Percentiles rank a stretch among this genome's conserved stretches.
These are phyloP conservation scores for Echiichthys vipera DNA, from an alignment of 2,797 vertebrate species.

Conservation along the genomic window DNA sequence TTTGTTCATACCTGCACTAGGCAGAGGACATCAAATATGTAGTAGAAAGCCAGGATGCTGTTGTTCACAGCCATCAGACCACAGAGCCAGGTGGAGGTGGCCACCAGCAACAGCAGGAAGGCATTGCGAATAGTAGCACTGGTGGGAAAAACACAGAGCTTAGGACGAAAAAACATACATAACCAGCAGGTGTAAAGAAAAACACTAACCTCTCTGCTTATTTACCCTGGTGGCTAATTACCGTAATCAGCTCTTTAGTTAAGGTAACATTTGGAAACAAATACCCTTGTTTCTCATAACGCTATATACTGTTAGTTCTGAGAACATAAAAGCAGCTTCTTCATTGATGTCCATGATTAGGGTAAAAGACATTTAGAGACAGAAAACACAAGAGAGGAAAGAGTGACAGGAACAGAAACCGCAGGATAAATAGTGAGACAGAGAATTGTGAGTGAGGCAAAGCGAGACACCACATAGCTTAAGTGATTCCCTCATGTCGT, in stretches of 20 bases:
- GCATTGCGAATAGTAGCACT: slow-evolving; percentile 94
- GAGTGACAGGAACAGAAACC: neutral
- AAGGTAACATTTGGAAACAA: neutral
- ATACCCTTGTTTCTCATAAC: neutral
- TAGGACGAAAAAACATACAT: no score
- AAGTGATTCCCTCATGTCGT: neutral
- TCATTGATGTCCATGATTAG: neutral
- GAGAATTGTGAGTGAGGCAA: neutral
- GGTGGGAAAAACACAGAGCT: slow-evolving; percentile 65
- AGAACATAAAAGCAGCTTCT: neutral
- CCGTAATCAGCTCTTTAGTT: neutral
- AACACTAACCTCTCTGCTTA: neutral
- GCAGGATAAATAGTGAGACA: neutral
- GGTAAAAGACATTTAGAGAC: neutral
- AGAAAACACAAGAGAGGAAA: neutral
- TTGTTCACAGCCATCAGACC: slow-evolving; percentile 98
- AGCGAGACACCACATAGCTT: neutral
- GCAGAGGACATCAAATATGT: slow-evolving; percentile 95
- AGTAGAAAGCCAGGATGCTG: slow-evolving; percentile 98
- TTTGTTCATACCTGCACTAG: slow-evolving; percentile 90
- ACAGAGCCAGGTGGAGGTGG: slow-evolving; percentile 96
- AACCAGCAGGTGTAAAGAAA: neutral
- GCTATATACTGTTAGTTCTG: neutral
- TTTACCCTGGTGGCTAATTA: neutral
- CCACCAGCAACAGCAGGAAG: slow-evolving; percentile 94